Evolutionary conservation across 1,140 invertebrate species (phyloP).

Genomic region (Zelostemma sp.): DNA sequence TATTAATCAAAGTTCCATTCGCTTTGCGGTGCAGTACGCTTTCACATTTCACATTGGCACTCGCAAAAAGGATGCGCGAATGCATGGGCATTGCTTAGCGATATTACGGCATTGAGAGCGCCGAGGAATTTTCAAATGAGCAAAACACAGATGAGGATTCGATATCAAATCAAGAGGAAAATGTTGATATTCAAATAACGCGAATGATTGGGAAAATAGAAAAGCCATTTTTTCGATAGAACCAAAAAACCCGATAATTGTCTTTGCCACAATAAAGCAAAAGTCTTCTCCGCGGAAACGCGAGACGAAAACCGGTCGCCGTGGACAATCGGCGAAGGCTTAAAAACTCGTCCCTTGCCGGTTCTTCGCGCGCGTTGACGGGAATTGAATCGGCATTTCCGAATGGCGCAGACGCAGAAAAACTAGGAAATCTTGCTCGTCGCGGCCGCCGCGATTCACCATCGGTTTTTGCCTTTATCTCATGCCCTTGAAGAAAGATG

Average conservation of each 20-base stretch:
- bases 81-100: slow-evolving; percentile 18
- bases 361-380: slow-evolving; percentile 25
- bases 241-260: too few species aligned
- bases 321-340: slow-evolving; percentile 15
- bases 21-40: slow-evolving; percentile 40
- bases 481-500: slow-evolving; percentile 17
- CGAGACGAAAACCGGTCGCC: slow-evolving; percentile 19
- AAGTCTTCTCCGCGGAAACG: too few species aligned
- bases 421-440: slow-evolving; percentile 27
- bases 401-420: slow-evolving; percentile 35
- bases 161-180: too few species aligned
- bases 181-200: too few species aligned
- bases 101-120: slow-evolving; percentile 13
- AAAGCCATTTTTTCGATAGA: too few species aligned
- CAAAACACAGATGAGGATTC: too few species aligned
- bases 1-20: slow-evolving; percentile 41
- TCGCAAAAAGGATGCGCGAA: slow-evolving; percentile 24
- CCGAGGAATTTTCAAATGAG: slow-evolving; percentile 1
- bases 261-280: too few species aligned
- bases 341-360: slow-evolving; percentile 30
- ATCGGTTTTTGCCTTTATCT: slow-evolving; percentile 21
- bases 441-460: slow-evolving; percentile 16
- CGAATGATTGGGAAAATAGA: too few species aligned
- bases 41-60: slow-evolving; percentile 32
- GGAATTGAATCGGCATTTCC: slow-evolving; percentile 33